Conservation (phyloP, 1,140 invertebrate species). For the Drosophila sucinea region DNA sequence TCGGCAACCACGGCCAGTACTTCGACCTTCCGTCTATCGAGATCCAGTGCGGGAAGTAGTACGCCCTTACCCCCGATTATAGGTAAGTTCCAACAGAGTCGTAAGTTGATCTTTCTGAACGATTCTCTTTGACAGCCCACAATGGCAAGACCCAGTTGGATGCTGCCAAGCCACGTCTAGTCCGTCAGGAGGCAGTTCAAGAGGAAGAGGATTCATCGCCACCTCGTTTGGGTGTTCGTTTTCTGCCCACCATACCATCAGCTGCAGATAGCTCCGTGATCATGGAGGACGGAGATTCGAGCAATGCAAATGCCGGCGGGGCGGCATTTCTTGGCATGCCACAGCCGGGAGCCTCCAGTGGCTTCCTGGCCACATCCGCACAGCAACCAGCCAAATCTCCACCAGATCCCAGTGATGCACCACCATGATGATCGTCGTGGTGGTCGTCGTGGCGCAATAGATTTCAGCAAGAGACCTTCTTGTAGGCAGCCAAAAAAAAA, state of each 20-base stretch:
- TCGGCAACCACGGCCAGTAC: conserved; percentile 92
- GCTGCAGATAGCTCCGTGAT: conserved; percentile 91
- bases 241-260: conserved; percentile 91
- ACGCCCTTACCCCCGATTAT: conserved; percentile 78
- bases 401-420: conserved; percentile 67
- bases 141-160: conserved; percentile 69
- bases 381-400: conserved; percentile 64
- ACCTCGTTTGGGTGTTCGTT: conserved; percentile 86
- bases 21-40: conserved; percentile 91
- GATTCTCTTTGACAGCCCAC: conserved; percentile 51
- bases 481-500: conserved; percentile 32
- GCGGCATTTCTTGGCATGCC: conserved; percentile 66
- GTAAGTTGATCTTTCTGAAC: background rate
- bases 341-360: conserved; percentile 62
- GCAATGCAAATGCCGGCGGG: conserved; percentile 33
- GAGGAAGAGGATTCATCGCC: conserved; percentile 88
- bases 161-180: conserved; percentile 85
- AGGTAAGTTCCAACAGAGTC: conserved; percentile 39
- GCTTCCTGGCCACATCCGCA: conserved; percentile 55
- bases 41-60: conserved; percentile 88
- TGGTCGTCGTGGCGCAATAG: conserved; percentile 29
- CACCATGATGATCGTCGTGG: conserved; percentile 71
- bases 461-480: conserved; percentile 50
- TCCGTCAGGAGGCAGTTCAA: conserved; percentile 89
- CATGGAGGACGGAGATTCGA: conserved; percentile 86